A percentile compares a stretch with the other conserved stretches of the same genome.
Conservation (phyloP, 2,888 invertebrate genomes). For the Andrena flavipes region DNA sequence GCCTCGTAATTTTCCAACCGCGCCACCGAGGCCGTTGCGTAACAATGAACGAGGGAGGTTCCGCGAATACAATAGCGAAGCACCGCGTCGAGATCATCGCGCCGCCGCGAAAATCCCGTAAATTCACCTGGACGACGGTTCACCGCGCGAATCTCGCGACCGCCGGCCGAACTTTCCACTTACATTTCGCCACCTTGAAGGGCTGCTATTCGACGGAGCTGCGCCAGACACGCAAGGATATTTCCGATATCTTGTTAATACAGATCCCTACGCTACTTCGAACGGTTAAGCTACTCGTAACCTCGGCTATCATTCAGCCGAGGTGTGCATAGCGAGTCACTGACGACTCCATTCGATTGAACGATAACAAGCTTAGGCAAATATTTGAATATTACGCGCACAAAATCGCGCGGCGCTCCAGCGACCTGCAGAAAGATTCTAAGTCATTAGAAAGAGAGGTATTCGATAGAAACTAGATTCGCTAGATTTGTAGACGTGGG, state of each 20-base stretch:
- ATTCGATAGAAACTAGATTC: too few relatives aligned
- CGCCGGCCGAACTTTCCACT: slow-evolving; percentile 8
- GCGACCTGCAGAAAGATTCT: neutral
- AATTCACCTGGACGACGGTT: slow-evolving; percentile 53
- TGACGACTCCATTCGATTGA: neutral
- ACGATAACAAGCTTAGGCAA: slow-evolving; percentile 6
- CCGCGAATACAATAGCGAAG: slow-evolving; percentile 62
- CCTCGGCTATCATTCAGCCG: neutral
- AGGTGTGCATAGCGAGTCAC: neutral
- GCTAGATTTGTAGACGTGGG: too few relatives aligned
- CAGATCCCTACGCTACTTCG: neutral
- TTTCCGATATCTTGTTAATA: neutral
- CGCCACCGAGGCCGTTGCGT: slow-evolving; percentile 56
- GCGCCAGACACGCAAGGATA: neutral
- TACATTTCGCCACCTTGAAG: neutral
- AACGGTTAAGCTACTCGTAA: neutral
- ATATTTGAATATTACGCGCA: slow-evolving; percentile 8
- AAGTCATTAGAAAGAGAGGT: neutral
- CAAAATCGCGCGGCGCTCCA: neutral
- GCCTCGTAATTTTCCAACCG: slow-evolving; percentile 71
- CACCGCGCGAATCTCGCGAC: slow-evolving; percentile 20
- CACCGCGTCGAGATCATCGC: slow-evolving; percentile 63
- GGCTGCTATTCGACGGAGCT: neutral
- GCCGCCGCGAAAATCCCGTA: slow-evolving; percentile 63
- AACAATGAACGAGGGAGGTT: slow-evolving; percentile 68